Base-by-base conservation (phyloP, 37 sponge, comb jelly and placozoan species). In the Spongilla lacustris region DNA sequence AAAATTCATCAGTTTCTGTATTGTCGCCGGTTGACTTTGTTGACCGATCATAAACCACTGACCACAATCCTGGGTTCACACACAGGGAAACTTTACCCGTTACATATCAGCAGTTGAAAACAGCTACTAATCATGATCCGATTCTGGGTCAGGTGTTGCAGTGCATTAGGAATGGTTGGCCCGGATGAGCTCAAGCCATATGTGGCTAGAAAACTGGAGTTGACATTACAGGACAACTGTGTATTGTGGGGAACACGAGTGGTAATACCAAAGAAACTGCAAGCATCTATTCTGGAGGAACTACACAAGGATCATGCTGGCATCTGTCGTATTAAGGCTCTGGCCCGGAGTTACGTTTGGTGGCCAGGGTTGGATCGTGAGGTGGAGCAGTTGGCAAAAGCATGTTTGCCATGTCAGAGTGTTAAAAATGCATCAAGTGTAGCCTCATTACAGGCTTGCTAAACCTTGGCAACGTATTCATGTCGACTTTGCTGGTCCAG, bases 111-210 rank as follows among this genome's bases (percentile, higher is more conserved):
- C 78, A 36, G n/a, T 10, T 91, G 82, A 36, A n/a, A 50, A 29
- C 4, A 33, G 80, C 36, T 14, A 85, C 89, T 29, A 9, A 34
- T 1, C 36, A 36, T 38, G 90, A 93, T 71, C 94, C 84, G 14
- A 66, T 89, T 25, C 79, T 89, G 27, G 82, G 75, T 25, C 37
- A 86, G 37, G 90, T 94, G 33, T 6, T 83, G 71, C 69, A 28
- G 9, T 93, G 49, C 23, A 76, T 72, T n/a, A 33, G 36, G 27
- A 73, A 74, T 27, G 78, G 87, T 22, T 93, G 93, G 93, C 87
- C 74, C 14, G 66, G 69, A 79, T 14, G 82, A 41, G 14, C 66
- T 91, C 29, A 37, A 74, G 29, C 85, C 90, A 26, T 90, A 46
- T 33, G 14, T 8, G 10, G 5, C 27, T 14, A 35, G 32, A 6